phyloP scores from a whole-genome alignment of 2,888 invertebrate species.

The Acrocyrtus sp. region DNA sequence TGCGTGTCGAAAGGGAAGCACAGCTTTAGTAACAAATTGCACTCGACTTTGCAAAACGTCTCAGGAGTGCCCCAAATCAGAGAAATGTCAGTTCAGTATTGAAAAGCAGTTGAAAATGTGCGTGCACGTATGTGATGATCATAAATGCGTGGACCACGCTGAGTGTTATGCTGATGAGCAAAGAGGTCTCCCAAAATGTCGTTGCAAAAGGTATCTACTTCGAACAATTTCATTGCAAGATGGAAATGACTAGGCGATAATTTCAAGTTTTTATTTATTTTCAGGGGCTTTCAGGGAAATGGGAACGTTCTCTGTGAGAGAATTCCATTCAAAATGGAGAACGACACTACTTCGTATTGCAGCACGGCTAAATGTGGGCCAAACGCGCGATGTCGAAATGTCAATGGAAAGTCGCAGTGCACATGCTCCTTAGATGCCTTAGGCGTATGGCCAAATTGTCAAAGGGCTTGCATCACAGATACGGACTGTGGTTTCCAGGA shows the following conservation, averaged over 20 bases:
- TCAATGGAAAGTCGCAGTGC: slow-evolving; percentile 22
- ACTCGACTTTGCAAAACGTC: slow-evolving; percentile 33
- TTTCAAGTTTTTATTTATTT: no score
- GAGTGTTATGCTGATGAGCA: slow-evolving; percentile 39
- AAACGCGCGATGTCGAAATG: slow-evolving; percentile 21
- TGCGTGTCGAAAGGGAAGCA: slow-evolving; percentile 21
- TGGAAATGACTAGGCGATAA: background rate
- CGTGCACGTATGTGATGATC: slow-evolving; percentile 31
- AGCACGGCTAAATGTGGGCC: slow-evolving; percentile 31
- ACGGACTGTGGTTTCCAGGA: slow-evolving; percentile 32
- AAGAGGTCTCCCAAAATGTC: slow-evolving; percentile 24
- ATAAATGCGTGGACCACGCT: slow-evolving; percentile 26
- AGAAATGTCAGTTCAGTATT: slow-evolving; percentile 30
- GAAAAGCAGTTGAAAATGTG: slow-evolving; percentile 36
- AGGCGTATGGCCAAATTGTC: slow-evolving; percentile 35
- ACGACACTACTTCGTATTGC: slow-evolving; percentile 15
- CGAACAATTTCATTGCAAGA: background rate
- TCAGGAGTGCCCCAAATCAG: slow-evolving; percentile 38
- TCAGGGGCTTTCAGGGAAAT: slow-evolving; percentile 31
- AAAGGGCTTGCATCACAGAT: slow-evolving; percentile 23
- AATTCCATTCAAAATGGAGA: slow-evolving; percentile 14
- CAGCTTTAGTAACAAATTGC: slow-evolving; percentile 8
- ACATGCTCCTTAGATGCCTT: slow-evolving; percentile 11
- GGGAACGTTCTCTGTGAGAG: slow-evolving; percentile 21
- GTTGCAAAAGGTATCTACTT: slow-evolving; percentile 15